Conservation (phyloP, 1,140 invertebrate genomes). For the Brachystomella parvula region DNA sequence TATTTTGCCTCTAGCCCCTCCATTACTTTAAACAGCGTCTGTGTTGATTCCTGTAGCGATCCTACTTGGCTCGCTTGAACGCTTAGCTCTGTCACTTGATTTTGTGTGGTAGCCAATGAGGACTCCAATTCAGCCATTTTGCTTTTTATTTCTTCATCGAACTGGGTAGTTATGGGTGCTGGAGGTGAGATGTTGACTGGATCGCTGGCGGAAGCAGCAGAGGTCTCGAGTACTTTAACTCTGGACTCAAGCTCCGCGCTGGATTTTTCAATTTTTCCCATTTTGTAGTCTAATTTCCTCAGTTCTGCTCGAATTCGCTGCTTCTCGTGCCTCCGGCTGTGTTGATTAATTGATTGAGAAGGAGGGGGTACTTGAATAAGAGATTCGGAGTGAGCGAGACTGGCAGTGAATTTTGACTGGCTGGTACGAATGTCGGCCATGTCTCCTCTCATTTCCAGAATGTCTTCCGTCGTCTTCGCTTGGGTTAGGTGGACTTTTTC, state of each 20-base stretch:
- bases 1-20: conserved; percentile 30
- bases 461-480: not conserved
- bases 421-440: conserved; percentile 25
- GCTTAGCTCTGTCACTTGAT: conserved; percentile 21
- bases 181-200: no score
- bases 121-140: conserved; percentile 13
- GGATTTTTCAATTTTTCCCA: not conserved
- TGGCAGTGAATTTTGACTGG: conserved; percentile 25
- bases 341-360: not conserved
- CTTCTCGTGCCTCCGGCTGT: not conserved
- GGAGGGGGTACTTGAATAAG: no score
- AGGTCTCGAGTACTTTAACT: not conserved
- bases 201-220: not conserved
- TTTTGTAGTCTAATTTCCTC: not conserved
- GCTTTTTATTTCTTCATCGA: not conserved
- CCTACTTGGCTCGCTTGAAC: conserved; percentile 12
- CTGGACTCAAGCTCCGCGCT: not conserved
- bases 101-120: conserved; percentile 8
- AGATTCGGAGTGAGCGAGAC: conserved; percentile 1
- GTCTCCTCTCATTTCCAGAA: conserved; percentile 18
- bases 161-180: no score
- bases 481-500: conserved; percentile 11
- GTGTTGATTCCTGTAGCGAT: conserved; percentile 20
- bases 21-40: conserved; percentile 21
- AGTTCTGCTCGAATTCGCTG: not conserved